Evolutionary conservation across 2,888 invertebrate species (phyloP).

Genomic region (Girardia tigrina): DNA sequence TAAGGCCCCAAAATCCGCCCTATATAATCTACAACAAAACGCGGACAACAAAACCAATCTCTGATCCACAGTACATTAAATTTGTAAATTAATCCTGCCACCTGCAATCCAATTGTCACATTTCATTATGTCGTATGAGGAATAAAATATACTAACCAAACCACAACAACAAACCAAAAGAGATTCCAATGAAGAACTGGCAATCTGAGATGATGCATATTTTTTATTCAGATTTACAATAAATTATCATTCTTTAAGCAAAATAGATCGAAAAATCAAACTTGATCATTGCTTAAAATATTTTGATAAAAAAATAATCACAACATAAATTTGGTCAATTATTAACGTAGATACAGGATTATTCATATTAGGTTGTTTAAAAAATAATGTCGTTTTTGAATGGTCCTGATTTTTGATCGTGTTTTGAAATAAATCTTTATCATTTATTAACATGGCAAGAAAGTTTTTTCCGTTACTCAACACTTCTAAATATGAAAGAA

Average conservation of each 20-base stretch:
- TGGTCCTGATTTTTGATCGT: too few species aligned
- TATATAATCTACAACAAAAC: slow-evolving; percentile 44
- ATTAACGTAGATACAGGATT: too few species aligned
- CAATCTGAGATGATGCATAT: slow-evolving; percentile 39
- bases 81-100: slow-evolving; percentile 51
- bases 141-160: slow-evolving; percentile 47
- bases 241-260: neutral
- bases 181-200: slow-evolving; percentile 47
- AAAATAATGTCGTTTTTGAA: too few species aligned
- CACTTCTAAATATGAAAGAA: too few species aligned
- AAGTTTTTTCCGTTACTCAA: too few species aligned
- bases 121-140: neutral
- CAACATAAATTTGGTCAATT: too few species aligned
- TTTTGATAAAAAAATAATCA: too few species aligned
- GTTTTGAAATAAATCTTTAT: too few species aligned
- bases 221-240: neutral
- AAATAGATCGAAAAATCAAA: too few species aligned
- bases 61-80: slow-evolving; percentile 50
- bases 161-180: slow-evolving; percentile 50
- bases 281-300: too few species aligned
- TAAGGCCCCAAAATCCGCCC: slow-evolving; percentile 49
- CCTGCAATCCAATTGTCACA: slow-evolving; percentile 40
- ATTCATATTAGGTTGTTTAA: too few species aligned
- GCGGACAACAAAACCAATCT: slow-evolving; percentile 49
- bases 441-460: too few species aligned